Evolutionary conservation across 2,797 vertebrate genomes (phyloP).

Genomic region (Eupleurogrammus muticus): DNA sequence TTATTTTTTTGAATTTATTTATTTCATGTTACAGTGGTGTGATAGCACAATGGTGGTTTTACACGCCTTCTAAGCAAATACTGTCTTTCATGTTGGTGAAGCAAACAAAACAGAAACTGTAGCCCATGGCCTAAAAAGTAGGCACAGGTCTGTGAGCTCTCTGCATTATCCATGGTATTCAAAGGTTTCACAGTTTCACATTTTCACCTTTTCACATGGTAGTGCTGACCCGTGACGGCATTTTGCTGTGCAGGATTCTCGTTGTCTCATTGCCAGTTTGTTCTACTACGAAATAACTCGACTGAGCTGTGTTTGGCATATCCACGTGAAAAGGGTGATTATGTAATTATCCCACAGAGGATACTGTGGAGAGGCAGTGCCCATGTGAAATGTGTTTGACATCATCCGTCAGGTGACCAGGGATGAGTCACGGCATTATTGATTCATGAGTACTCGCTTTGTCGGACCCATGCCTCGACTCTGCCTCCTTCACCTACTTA

Average conservation of each 20-base stretch:
- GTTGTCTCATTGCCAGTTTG: slow-evolving; percentile 20
- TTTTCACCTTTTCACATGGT: slow-evolving; percentile 45
- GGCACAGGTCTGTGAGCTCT: slow-evolving; percentile 13
- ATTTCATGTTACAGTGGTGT: slow-evolving; percentile 55
- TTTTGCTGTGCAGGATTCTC: not conserved
- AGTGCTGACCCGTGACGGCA: slow-evolving; percentile 36
- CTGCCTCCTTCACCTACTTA: slow-evolving; percentile 29
- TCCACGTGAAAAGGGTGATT: slow-evolving; percentile 46
- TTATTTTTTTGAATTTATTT: slow-evolving; percentile 59
- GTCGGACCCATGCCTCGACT: slow-evolving; percentile 10
- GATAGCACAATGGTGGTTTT: slow-evolving; percentile 22
- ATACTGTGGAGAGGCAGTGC: slow-evolving; percentile 41
- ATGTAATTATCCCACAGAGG: slow-evolving; percentile 4
- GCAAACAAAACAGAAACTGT: slow-evolving; percentile 11
- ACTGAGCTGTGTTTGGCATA: slow-evolving; percentile 35
- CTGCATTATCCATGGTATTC: slow-evolving; percentile 39
- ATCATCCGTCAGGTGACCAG: slow-evolving; percentile 32
- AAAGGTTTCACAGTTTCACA: slow-evolving; percentile 15
- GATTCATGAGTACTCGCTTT: slow-evolving; percentile 24
- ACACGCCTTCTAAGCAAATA: slow-evolving; percentile 45
- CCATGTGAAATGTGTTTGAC: slow-evolving; percentile 17
- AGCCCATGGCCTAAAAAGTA: not conserved
- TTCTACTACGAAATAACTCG: slow-evolving; percentile 1
- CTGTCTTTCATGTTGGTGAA: slow-evolving; percentile 21
- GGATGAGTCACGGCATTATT: slow-evolving; percentile 31